Percentiles rank a stretch among this genome's conserved stretches.
Evolutionary conservation across 2,888 invertebrate species (phyloP).

Genomic region (Cylloceria caligata): DNA sequence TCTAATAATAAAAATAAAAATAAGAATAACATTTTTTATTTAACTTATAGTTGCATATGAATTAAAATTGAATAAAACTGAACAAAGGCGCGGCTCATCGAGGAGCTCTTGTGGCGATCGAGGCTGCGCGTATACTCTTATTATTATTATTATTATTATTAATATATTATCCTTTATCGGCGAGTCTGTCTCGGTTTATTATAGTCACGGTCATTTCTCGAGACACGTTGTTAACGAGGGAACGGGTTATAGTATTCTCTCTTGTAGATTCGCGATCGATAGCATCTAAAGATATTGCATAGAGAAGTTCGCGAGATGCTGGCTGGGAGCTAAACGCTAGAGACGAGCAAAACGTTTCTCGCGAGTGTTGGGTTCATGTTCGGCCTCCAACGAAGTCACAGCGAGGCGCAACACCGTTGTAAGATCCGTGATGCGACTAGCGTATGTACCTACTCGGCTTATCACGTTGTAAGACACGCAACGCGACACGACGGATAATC

Average conservation of each 20-base stretch:
- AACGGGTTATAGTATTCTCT: constrained; percentile 42
- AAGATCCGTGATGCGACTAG: constrained; percentile 27
- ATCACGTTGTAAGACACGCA: constrained; percentile 81
- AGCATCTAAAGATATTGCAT: not conserved
- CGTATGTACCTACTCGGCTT: constrained; percentile 70
- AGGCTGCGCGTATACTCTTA: constrained; percentile 7
- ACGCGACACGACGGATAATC: constrained; percentile 78
- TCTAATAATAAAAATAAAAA: not conserved
- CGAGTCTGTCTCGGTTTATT: constrained; percentile 30
- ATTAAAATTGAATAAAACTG: not conserved
- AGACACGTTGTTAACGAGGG: constrained; percentile 26
- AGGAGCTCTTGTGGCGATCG: not conserved
- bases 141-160: constrained; percentile 12
- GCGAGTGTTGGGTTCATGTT: not conserved
- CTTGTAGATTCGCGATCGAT: constrained; percentile 35
- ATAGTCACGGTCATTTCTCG: constrained; percentile 48
- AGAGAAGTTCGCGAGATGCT: constrained; percentile 11
- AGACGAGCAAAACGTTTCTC: not conserved
- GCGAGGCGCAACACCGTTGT: constrained; percentile 26
- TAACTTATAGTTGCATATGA: not conserved
- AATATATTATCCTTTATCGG: constrained; percentile 29
- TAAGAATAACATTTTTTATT: not conserved
- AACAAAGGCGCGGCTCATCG: constrained; percentile 15
- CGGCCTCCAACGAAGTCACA: constrained; percentile 31
- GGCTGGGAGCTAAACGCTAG: constrained; percentile 4